Conservation (phyloP, 2,113 vertebrate species). For the Sprattus sprattus region DNA sequence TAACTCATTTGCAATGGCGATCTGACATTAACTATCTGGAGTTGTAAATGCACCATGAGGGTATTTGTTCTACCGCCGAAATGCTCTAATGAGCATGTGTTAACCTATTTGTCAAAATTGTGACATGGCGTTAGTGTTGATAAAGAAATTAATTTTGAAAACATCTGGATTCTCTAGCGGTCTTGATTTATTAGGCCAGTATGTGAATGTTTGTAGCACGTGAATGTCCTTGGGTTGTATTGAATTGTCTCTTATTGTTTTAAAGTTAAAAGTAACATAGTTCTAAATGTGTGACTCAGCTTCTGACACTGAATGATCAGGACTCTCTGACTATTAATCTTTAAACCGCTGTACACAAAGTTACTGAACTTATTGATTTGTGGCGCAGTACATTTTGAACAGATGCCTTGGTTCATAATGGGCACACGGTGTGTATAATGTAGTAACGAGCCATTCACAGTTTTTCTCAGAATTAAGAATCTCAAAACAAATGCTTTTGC, state of each 20-base stretch:
- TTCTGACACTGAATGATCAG: background rate
- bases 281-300: background rate
- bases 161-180: background rate
- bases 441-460: background rate
- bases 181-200: background rate
- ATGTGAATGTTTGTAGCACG: background rate
- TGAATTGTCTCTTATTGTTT: background rate
- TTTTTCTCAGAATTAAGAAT: background rate
- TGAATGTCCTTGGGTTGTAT: background rate
- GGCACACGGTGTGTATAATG: background rate
- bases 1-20: background rate
- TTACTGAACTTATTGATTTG: slow-evolving; percentile 35
- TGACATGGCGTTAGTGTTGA: background rate
- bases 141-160: background rate
- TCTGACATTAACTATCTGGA: background rate
- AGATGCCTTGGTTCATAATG: background rate
- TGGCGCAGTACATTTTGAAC: slow-evolving; percentile 2
- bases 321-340: background rate
- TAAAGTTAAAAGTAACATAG: background rate
- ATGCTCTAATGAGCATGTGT: background rate
- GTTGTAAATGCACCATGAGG: background rate
- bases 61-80: background rate
- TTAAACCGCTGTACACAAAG: background rate
- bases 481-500: too few species aligned
- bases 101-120: background rate